Evolutionary conservation across 1,140 invertebrate species (phyloP).

Genomic region (Phocides pigmalion): DNA sequence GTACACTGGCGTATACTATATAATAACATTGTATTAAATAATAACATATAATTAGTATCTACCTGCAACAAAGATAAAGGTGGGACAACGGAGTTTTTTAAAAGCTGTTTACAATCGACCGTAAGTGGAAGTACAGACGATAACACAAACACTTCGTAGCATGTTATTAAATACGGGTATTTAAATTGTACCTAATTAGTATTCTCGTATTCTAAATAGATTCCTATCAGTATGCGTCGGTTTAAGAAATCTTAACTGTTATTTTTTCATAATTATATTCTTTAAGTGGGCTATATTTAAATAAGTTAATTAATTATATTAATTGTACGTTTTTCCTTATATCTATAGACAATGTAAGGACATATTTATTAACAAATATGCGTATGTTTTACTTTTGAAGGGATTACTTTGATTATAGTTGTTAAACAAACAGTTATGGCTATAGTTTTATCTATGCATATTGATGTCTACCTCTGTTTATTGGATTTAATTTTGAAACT

Average conservation of each 20-base stretch:
- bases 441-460: too few relatives aligned
- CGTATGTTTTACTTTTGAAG: too few relatives aligned
- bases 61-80: conserved; percentile 71
- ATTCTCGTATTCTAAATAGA: conserved; percentile 39
- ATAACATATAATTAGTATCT: conserved; percentile 76
- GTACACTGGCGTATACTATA: conserved; percentile 51
- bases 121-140: conserved; percentile 67
- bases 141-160: conserved; percentile 46
- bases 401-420: too few relatives aligned
- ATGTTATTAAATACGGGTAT: conserved; percentile 38
- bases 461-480: too few relatives aligned
- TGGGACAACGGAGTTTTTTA: conserved; percentile 70
- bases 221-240: conserved; percentile 24
- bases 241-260: conserved; percentile 34
- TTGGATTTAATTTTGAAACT: too few relatives aligned
- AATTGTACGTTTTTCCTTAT: too few relatives aligned
- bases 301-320: too few relatives aligned
- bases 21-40: conserved; percentile 77
- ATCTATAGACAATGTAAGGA: too few relatives aligned
- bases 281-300: not conserved
- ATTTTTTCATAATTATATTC: conserved; percentile 1
- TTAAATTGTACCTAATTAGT: conserved; percentile 41
- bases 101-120: conserved; percentile 73
- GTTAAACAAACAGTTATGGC: too few relatives aligned
- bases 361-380: too few relatives aligned